Base-by-base conservation (phyloP, 2,888 invertebrate genomes). In the Anoncus sp. region DNA sequence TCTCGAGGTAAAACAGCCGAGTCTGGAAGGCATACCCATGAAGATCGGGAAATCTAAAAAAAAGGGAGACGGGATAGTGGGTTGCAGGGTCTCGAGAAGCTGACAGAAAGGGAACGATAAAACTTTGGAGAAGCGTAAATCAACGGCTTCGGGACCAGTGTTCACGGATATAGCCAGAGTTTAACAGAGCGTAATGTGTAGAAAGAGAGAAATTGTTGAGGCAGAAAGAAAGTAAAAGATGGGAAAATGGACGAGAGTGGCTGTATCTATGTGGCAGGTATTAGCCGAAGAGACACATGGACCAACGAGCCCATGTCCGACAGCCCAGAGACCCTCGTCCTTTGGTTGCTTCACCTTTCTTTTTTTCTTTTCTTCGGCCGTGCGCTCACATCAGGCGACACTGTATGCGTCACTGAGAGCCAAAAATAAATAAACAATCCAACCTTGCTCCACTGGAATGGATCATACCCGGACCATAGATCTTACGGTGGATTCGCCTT, bases 81-180 rank as follows among this genome's bases (percentile, higher is more conserved):
- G 74, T 51, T 31, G 51, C 53, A 45, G 62, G 67, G 69, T 51
- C n/a, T 72, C 20, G 27, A 43, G 24, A 63, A 55, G 55, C 83
- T 85, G 85, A 88, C 81, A 80, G 65, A 85, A 86, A 83, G 84
- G 82, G 27, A 69, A 80, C 84, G 86, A 87, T 88, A 87, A 87
- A 87, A 87, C 84, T 88, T 87, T 84, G 83, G 82, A 82, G 79
- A 72, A 83, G 79, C 81, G 84, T 89, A 87, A 88, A 89, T 89
- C 86, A 86, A 86, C 79, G 79, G 24, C 45, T 80, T 66, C 70
- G 82, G 76, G 82, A 31, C 53, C n/a, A 24, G 47, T 31, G 16
- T 47, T 22, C 57, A 69, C 57, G 60, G n/a, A 53, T 74, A 53
- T 27, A 65, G 55, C 40, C 20, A 40, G 65, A 69, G 40, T 57